Base-by-base conservation (phyloP, 2,888 invertebrate species). In the Agrochola lychnidis region DNA sequence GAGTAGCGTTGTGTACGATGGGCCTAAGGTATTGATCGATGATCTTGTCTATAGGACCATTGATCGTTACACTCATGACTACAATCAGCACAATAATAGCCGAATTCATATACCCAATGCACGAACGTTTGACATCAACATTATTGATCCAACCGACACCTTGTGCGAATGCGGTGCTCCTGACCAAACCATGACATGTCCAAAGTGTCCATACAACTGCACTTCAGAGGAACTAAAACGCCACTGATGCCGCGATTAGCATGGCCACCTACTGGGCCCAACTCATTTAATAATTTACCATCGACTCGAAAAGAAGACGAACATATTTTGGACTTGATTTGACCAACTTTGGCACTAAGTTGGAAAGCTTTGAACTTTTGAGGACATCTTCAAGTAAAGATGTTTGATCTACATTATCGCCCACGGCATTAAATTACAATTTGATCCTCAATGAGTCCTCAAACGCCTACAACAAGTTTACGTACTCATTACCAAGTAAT, bases 391-490 rank as follows among this genome's bases (percentile, higher is more conserved):
- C 30, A 53, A 70, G 40, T 53, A 70, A 25, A n/a, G 1, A 25
- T 48, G 14, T 40, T 56, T 14, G 25, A 57, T 75, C 51, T 51
- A 61, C 56, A 74, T 59, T 22, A 9, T 30, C 19, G 10, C 16
- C 57, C 19, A 30, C 42, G 36, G 42, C 22, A 45, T 53, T 56
- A 66, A 48, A 67, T 62, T 25, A 79, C 66, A 48, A 48, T 67
- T 56, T 30, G 61, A 51, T 56, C 6, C 56, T 62, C 77, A 79
- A 67, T 62, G 77, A 67, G 51, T 42, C 36, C 16, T 64, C n/a
- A 30, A 74, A 36, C 78, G 67, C 78, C 82, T 79, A 68, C 78
- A 64, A 59, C n/a, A 57, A 66, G n/a, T 57, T 40, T 22, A 76
- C 22, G 56, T 57, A 63, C 42, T 51, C 48, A 63, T 68, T 78